phyloP scores from a whole-genome alignment of 92 coral and sea anemone species.

The Diadumene lineata region DNA sequence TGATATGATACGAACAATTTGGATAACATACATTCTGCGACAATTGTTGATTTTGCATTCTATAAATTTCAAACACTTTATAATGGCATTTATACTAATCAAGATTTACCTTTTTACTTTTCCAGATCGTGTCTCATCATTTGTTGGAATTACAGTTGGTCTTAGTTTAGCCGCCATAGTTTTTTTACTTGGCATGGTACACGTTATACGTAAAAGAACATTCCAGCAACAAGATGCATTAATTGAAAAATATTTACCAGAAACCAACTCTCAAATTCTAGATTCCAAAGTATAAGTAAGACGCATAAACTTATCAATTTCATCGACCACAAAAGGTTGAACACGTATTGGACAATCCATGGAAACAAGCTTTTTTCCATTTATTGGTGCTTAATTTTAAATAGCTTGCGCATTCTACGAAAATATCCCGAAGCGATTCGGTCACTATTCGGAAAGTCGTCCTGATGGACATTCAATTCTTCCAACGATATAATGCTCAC shows the following conservation, averaged over 20 bases:
- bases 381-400: slow-evolving; percentile 1
- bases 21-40: too few relatives aligned
- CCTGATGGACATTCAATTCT: too few relatives aligned
- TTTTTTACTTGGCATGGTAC: slow-evolving; percentile 5
- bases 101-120: not conserved
- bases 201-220: slow-evolving; percentile 18
- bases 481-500: too few relatives aligned
- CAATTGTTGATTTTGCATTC: not conserved
- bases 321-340: not conserved
- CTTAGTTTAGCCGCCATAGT: slow-evolving; percentile 19
- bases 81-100: not conserved
- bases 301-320: not conserved
- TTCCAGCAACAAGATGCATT: not conserved
- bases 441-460: not conserved
- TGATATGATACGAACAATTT: too few relatives aligned
- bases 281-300: slow-evolving; percentile 2
- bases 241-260: slow-evolving; percentile 5
- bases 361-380: not conserved
- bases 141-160: slow-evolving; percentile 7
- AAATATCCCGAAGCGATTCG: not conserved
- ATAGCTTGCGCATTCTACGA: not conserved
- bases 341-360: slow-evolving; percentile 1
- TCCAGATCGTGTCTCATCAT: slow-evolving; percentile 22
- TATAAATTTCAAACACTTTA: too few relatives aligned
- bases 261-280: not conserved